Evolutionary conservation across 2,113 vertebrate genomes (phyloP).

Genomic region (Dendrocopos noguchii): DNA sequence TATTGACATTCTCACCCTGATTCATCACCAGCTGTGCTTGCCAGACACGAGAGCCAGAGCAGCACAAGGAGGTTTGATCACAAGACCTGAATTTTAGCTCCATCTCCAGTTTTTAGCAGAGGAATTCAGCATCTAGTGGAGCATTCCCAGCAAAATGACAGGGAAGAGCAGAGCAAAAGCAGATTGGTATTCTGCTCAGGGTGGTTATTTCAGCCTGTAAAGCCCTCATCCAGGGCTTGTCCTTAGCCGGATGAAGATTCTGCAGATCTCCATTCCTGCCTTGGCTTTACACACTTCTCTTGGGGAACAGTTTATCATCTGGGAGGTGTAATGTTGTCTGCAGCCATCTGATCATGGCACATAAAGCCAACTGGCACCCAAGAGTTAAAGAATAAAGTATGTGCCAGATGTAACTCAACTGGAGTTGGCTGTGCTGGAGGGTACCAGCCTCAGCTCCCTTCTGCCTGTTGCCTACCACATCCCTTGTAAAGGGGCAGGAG

Average conservation of each 20-base stretch:
- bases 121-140: not conserved
- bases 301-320: not conserved
- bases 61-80: not conserved
- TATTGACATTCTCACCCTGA: not conserved
- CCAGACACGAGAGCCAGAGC: not conserved
- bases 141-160: not conserved
- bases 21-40: fast-evolving
- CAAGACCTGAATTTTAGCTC: not conserved
- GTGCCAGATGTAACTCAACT: fast-evolving
- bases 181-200: fast-evolving
- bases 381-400: not conserved
- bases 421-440: not conserved
- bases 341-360: not conserved
- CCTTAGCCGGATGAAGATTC: not conserved
- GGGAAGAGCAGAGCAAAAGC: not conserved
- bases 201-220: not conserved
- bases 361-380: not conserved
- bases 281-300: not conserved
- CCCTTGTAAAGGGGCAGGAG: fast-evolving
- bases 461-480: not conserved
- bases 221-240: not conserved
- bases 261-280: not conserved
- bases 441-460: not conserved
- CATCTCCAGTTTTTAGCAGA: not conserved
- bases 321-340: not conserved